Evolutionary conservation across 2,797 vertebrate species (phyloP), one percentile per base, ranked within the genome.

Genomic region (Valencia hispanica): DNA sequence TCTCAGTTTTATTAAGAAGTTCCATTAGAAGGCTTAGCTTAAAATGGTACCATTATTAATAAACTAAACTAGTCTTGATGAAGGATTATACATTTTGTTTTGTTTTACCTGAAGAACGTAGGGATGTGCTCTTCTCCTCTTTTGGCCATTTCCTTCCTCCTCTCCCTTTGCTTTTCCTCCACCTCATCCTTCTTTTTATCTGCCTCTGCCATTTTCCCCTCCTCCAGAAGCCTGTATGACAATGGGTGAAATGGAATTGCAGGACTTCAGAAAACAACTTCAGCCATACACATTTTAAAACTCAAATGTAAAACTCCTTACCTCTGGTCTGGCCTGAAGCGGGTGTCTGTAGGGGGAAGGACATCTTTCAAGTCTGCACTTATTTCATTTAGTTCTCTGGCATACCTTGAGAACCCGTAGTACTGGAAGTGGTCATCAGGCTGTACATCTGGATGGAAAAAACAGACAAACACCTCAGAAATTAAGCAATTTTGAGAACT

Each of bases 251-350:
- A 3, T 25, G 25, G 18, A 9, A 10, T 20, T 34, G 12, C 17
- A 5, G 5, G 15, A 32, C 12, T 30, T 27, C 15, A 41, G 20
- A 65, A 36, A 39, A n/a, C 2, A 34, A 53, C 22, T 25, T 25
- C 25, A 48, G 0, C 57, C 18, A 36, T 36, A 66, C 4, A 43
- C 6, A 18, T 65, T 65, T 65, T 41, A n/a, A 41, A 25, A 14
- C n/a, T 41, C 5, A 53, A 55, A 17, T 8, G n/a, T 5, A 10
- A n/a, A 15, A 45, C 6, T 55, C 7, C 50, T 41, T n/a, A 98
- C 97, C 97, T 96, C 93, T 98, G 97, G 94, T 98, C 97, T 0
- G 97, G 97, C 74, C 97, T 94, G 75, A 95, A 96, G 5, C 97
- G 95, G 0, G 96, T 96, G 93, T 98, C 97, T 0, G 97, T 97